Evolutionary conservation across 2,113 vertebrate genomes (phyloP).

Genomic region (Cyprinodon tularosa): DNA sequence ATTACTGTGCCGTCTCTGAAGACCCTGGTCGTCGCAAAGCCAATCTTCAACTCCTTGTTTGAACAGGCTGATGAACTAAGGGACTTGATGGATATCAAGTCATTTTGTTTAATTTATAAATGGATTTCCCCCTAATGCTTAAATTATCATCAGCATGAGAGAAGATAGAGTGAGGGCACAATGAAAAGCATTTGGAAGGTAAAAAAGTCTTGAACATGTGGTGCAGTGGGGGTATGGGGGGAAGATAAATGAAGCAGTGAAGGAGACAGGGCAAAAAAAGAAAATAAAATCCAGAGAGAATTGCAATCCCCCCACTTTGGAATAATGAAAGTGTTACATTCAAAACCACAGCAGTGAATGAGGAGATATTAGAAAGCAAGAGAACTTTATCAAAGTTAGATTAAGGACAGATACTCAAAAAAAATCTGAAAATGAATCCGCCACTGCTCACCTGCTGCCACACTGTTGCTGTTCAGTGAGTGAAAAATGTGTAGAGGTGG

Average conservation of each 20-base stretch:
- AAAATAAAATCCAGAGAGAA: slow-evolving; percentile 26
- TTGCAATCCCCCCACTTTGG: slow-evolving; percentile 18
- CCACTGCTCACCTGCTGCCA: not conserved
- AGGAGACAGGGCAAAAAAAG: slow-evolving; percentile 21
- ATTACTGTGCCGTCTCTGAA: slow-evolving; percentile 97
- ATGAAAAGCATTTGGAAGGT: slow-evolving; percentile 32
- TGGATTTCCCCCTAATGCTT: slow-evolving; percentile 99
- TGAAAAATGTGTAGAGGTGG: not conserved
- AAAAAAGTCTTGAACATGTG: slow-evolving; percentile 43
- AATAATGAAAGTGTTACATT: slow-evolving; percentile 2
- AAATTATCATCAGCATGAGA: slow-evolving; percentile 90
- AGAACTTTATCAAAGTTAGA: slow-evolving; percentile 4
- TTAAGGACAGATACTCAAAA: not conserved
- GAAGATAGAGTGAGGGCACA: slow-evolving; percentile 19
- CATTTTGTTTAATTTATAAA: slow-evolving; percentile 99
- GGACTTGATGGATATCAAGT: slow-evolving; percentile 99
- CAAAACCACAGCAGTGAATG: not conserved
- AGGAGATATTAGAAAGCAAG: slow-evolving; percentile 7
- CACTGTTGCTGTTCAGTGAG: not conserved
- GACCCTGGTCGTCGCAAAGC: slow-evolving; percentile 91
- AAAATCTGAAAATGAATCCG: not conserved
- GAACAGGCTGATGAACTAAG: slow-evolving; percentile 99
- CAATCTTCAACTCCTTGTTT: slow-evolving; percentile 97
- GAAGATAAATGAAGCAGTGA: slow-evolving; percentile 7
- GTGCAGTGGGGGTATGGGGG: slow-evolving; percentile 24